Base-by-base conservation (phyloP, 2,888 invertebrate species). In the Drosophila lacicola region DNA sequence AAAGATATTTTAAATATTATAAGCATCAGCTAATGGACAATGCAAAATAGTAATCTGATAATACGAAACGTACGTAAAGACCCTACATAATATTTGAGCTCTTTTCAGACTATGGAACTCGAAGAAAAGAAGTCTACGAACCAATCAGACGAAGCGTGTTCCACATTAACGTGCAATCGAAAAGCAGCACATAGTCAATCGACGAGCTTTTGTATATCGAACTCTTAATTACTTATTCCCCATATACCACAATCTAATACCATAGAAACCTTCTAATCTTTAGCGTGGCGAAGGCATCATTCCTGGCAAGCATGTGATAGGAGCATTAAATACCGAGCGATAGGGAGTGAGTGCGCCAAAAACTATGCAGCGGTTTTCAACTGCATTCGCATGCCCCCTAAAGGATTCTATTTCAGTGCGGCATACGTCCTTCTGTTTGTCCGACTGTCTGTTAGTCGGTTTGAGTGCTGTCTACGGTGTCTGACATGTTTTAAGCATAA, bases 401-500 rank as follows among this genome's bases (percentile, higher is more conserved):
- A 19, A 37, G 68, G 33, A 34, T 33, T 68, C 55, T 46, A 62
- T 68, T 75, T 63, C 63, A 37, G 53, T 13, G 39, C 42, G 39
- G 60, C 49, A 68, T 57, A 13, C 47, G 39, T 58, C 44, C 41
- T 29, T 49, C 37, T 25, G 36, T 47, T 46, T 39, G 61, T 62
- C 41, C n/a, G 55, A 44, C 33, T 33, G 53, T 57, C 19, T 41
- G 66, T 65, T 50, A 53, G 47, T 63, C 63, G 51, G 54, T 74
- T 78, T 81, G 80, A 85, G 85, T 84, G 84, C 88, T 88, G 85
- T 80, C 80, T 76, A 71, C 74, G 79, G 66, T 69, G 82, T 78
- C 87, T 83, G 83, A 80, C 82, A 83, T 89, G 89, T 80, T 85
- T 85, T 85, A 88, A 83, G 86, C 85, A 82, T 85, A 87, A 87